Evolutionary conservation across 1,140 invertebrate species (phyloP).

Genomic region (Anadara kagoshimensis): DNA sequence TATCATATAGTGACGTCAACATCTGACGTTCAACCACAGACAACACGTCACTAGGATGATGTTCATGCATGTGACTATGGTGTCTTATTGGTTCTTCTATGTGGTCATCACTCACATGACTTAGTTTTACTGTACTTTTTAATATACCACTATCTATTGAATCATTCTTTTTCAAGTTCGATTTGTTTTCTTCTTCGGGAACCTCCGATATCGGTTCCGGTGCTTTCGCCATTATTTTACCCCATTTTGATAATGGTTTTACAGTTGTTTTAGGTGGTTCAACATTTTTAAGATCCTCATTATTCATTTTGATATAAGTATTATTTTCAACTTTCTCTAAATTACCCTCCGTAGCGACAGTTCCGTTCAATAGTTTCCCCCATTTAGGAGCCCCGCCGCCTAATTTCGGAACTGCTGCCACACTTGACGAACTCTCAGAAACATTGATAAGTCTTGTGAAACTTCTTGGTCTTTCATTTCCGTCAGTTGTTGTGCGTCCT

Average conservation of each 20-base stretch:
- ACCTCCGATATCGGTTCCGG: constrained; percentile 88
- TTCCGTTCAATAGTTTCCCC: constrained; percentile 85
- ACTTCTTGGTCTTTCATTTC: constrained; percentile 38
- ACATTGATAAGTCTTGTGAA: constrained; percentile 61
- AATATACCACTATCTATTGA: constrained; percentile 66
- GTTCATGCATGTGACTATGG: constrained; percentile 20
- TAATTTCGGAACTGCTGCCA: constrained; percentile 31
- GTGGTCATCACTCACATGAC: constrained; percentile 55
- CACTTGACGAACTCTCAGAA: constrained; percentile 51
- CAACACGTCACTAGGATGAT: constrained; percentile 42
- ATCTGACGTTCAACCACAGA: constrained; percentile 81
- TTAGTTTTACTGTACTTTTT: constrained; percentile 58
- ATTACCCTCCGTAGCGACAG: not conserved
- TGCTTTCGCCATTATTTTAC: constrained; percentile 55
- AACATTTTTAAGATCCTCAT: constrained; percentile 49
- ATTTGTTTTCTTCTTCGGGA: constrained; percentile 78
- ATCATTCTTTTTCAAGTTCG: constrained; percentile 61
- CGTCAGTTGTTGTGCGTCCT: constrained; percentile 18
- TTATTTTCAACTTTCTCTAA: constrained; percentile 21
- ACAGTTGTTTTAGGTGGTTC: constrained; percentile 41
- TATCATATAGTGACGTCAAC: constrained; percentile 87
- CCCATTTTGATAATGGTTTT: constrained; percentile 61
- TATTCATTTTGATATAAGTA: constrained; percentile 42
- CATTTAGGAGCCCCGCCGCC: constrained; percentile 75
- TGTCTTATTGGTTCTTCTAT: constrained; percentile 10